Evolutionary conservation across 2,113 vertebrate genomes (phyloP).

Genomic region (Dicentrarchus labrax): DNA sequence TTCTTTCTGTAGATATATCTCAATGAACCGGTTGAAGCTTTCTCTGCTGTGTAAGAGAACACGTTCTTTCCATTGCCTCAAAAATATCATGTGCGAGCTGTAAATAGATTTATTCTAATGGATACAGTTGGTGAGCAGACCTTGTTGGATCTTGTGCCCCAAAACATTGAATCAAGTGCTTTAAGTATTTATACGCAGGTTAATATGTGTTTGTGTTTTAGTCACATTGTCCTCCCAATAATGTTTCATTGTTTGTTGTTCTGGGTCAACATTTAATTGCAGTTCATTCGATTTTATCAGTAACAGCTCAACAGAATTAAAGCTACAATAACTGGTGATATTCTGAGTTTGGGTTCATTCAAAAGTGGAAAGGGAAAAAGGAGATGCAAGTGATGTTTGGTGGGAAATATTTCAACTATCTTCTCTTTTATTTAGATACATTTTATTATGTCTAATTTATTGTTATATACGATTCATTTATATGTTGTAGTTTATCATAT

Average conservation of each 20-base stretch:
- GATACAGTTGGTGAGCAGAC: not conserved
- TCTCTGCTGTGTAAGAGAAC: constrained; percentile 6
- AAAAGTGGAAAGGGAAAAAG: not conserved
- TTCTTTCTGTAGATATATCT: constrained; percentile 7
- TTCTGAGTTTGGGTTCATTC: not conserved
- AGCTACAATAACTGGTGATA: not conserved
- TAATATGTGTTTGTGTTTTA: constrained; percentile 32
- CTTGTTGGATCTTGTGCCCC: not conserved
- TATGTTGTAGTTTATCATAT: constrained; percentile 19
- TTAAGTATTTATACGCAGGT: not conserved
- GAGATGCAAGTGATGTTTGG: not conserved
- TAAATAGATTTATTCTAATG: not conserved
- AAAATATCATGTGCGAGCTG: constrained; percentile 1
- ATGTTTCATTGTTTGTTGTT: not conserved
- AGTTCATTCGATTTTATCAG: constrained; percentile 14
- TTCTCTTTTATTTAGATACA: not conserved
- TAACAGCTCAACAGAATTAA: constrained; percentile 4
- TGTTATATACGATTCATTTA: not conserved
- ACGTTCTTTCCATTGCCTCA: not conserved
- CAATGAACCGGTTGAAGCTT: not conserved
- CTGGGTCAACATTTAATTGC: constrained; percentile 25
- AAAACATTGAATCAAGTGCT: constrained; percentile 10
- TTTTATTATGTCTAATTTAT: constrained; percentile 5
- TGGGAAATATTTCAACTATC: not conserved
- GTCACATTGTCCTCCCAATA: constrained; percentile 3